A percentile compares a stretch with the other conserved stretches of the same genome.
phyloP scores from a whole-genome alignment of 2,113 vertebrate genomes.

The Fukomys damarensis region DNA sequence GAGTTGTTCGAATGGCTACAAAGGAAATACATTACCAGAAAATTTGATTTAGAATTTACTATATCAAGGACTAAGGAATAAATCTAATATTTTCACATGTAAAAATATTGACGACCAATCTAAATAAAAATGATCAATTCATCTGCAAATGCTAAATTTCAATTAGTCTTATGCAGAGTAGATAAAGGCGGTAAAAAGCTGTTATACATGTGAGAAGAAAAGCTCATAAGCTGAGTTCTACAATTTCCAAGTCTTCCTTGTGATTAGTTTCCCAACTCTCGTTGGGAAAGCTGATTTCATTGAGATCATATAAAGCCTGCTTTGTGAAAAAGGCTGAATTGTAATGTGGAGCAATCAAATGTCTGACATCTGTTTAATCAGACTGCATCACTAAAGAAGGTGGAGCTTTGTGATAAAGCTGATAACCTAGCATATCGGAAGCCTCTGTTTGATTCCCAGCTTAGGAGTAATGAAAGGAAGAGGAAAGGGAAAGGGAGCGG shows the following conservation, averaged over 20 bases:
- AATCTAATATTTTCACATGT: background rate
- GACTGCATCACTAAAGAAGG: too few relatives aligned
- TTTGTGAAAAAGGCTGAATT: background rate
- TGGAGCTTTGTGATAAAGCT: background rate
- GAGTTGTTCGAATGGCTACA: background rate
- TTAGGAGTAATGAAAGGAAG: background rate
- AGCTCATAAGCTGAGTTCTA: background rate
- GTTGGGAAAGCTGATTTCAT: background rate
- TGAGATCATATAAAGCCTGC: too few relatives aligned
- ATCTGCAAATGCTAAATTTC: background rate
- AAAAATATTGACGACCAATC: background rate
- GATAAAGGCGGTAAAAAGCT: background rate
- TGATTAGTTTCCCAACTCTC: background rate
- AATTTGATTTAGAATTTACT: background rate
- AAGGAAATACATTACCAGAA: background rate
- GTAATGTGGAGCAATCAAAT: accelerated
- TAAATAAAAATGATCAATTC: background rate
- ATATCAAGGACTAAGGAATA: background rate
- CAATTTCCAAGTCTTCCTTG: background rate
- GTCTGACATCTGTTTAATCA: background rate
- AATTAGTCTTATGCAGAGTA: background rate
- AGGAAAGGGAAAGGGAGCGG: background rate
- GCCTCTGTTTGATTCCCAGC: background rate
- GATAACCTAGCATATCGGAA: background rate
- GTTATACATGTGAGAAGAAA: background rate